Evolutionary conservation across 2,888 invertebrate species (phyloP).

Genomic region (Onthophagus sagittarius): DNA sequence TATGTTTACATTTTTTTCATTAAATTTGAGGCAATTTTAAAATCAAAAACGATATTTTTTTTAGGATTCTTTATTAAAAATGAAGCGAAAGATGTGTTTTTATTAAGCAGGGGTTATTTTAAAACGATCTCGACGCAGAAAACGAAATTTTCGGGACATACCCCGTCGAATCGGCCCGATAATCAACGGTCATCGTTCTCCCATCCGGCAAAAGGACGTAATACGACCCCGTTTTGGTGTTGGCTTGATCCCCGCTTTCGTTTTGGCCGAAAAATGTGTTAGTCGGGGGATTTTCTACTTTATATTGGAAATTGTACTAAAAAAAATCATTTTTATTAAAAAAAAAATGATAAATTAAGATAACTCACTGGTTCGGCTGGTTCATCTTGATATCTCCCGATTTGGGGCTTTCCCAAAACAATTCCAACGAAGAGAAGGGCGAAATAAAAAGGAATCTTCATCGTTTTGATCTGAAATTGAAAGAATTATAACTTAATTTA

Average conservation of each 20-base stretch:
- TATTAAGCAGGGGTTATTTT: background rate
- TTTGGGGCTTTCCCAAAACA: constrained; percentile 19
- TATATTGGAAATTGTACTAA: constrained; percentile 74
- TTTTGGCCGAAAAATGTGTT: constrained; percentile 66
- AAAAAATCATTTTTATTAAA: background rate
- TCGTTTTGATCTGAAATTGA: background rate
- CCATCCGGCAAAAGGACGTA: constrained; percentile 67
- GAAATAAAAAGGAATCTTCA: constrained; percentile 17
- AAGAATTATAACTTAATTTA: too few species aligned
- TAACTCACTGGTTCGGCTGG: constrained; percentile 28
- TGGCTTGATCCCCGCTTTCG: constrained; percentile 61
- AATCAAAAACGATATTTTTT: background rate
- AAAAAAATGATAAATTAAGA: constrained; percentile 15
- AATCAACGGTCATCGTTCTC: constrained; percentile 68
- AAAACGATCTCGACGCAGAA: constrained; percentile 40
- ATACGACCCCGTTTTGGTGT: constrained; percentile 64
- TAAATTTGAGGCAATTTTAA: too few species aligned
- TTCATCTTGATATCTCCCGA: constrained; percentile 16
- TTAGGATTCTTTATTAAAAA: background rate
- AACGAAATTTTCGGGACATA: constrained; percentile 68
- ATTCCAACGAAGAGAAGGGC: constrained; percentile 9
- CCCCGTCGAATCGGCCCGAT: constrained; percentile 68
- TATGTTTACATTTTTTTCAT: too few species aligned
- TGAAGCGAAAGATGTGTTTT: background rate
- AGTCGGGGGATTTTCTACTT: constrained; percentile 68